phyloP scores from a whole-genome alignment of 2,888 invertebrate genomes.

The Drosophila atripex region DNA sequence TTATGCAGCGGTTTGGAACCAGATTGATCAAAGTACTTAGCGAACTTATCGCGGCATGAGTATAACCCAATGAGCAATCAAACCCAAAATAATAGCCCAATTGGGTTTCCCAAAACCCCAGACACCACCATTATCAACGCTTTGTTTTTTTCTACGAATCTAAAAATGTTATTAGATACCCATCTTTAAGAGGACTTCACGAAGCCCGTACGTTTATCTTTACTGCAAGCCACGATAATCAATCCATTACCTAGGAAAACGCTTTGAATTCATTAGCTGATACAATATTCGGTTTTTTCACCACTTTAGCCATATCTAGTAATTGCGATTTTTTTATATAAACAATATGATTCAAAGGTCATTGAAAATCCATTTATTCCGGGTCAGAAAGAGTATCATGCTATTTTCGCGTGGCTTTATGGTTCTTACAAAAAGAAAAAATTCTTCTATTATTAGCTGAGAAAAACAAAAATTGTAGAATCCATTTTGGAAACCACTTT shows the following conservation, averaged over 20 bases:
- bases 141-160: slow-evolving; percentile 6
- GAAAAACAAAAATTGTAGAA: no score
- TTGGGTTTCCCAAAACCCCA: slow-evolving; percentile 19
- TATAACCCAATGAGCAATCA: slow-evolving; percentile 17
- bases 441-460: no score
- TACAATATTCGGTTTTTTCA: not conserved
- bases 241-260: slow-evolving; percentile 1
- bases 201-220: not conserved
- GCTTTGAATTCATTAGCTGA: slow-evolving; percentile 3
- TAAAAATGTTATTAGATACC: slow-evolving; percentile 17
- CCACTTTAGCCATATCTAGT: not conserved
- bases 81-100: slow-evolving; percentile 13
- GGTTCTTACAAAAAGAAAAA: no score
- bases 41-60: slow-evolving; percentile 7
- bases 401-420: not conserved
- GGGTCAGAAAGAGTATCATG: slow-evolving; percentile 9
- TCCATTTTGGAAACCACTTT: no score
- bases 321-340: slow-evolving; percentile 10
- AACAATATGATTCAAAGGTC: slow-evolving; percentile 10
- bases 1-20: not conserved
- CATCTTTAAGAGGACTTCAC: slow-evolving; percentile 11
- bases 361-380: slow-evolving; percentile 2
- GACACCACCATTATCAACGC: slow-evolving; percentile 13
- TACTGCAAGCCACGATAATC: slow-evolving; percentile 1
- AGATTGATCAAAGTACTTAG: not conserved